Percentiles rank a stretch among this genome's conserved stretches.
Conservation (phyloP, 2,888 invertebrate species). For the Adelognathus sp. region DNA sequence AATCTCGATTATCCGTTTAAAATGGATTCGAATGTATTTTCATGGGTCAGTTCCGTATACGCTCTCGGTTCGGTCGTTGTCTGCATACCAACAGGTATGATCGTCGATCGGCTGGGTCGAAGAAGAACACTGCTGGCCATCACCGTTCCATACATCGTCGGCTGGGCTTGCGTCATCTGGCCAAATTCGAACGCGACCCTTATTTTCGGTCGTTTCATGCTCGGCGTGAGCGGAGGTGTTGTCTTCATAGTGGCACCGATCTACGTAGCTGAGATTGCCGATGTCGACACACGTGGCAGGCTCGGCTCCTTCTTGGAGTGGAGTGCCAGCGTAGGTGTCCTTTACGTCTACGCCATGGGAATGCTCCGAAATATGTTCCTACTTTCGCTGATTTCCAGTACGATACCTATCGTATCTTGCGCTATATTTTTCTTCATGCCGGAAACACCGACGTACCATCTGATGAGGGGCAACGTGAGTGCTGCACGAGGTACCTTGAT, state of each 20-base stretch:
- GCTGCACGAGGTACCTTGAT: slow-evolving; percentile 87
- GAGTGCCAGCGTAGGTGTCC: slow-evolving; percentile 91
- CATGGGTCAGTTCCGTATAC: slow-evolving; percentile 88
- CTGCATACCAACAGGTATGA: slow-evolving; percentile 87
- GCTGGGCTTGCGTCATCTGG: slow-evolving; percentile 89
- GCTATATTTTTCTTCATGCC: slow-evolving; percentile 91
- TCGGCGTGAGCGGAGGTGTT: slow-evolving; percentile 90
- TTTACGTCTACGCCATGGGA: slow-evolving; percentile 89
- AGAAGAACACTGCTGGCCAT: slow-evolving; percentile 86
- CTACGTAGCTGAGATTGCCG: slow-evolving; percentile 93
- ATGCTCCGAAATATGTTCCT: slow-evolving; percentile 82
- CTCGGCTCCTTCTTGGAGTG: slow-evolving; percentile 95
- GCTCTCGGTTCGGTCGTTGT: slow-evolving; percentile 88
- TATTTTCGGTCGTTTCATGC: slow-evolving; percentile 86
- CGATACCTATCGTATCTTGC: slow-evolving; percentile 87
- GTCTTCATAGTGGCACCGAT: slow-evolving; percentile 93
- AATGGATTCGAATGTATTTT: slow-evolving; percentile 83
- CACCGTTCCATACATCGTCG: slow-evolving; percentile 87
- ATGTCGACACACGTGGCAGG: slow-evolving; percentile 91
- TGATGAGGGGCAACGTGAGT: slow-evolving; percentile 85
- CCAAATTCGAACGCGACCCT: slow-evolving; percentile 85
- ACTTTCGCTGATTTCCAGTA: slow-evolving; percentile 86
- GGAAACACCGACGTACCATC: slow-evolving; percentile 90
- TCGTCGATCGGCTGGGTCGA: slow-evolving; percentile 88
- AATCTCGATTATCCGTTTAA: slow-evolving; percentile 82